Evolutionary conservation across 64 coral and sea anemone species (phyloP).

Genomic region (Trachythela sp.): DNA sequence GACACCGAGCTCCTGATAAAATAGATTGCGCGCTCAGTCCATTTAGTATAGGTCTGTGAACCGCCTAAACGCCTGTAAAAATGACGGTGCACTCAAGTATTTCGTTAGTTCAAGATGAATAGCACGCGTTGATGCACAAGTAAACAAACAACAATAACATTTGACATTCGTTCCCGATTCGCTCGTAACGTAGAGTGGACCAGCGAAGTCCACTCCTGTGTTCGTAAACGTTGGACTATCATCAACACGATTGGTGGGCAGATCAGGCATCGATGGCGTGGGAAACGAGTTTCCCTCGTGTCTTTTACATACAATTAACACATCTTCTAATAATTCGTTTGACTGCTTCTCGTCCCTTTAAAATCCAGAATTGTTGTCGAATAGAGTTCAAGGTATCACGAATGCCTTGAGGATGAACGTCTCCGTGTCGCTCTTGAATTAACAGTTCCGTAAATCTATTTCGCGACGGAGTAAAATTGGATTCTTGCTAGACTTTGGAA

Average conservation of each 20-base stretch:
- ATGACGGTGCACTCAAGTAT: neutral
- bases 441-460: neutral
- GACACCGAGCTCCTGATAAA: too few relatives aligned
- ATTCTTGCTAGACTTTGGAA: slow-evolving; percentile 15
- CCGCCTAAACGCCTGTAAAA: neutral
- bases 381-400: neutral
- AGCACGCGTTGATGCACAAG: neutral
- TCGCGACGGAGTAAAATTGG: slow-evolving; percentile 28
- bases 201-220: neutral
- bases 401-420: neutral
- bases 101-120: neutral
- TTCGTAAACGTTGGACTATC: neutral
- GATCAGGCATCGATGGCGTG: neutral
- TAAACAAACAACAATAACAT: neutral
- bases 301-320: neutral
- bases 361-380: neutral
- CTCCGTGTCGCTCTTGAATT: neutral
- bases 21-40: too few relatives aligned
- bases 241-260: neutral
- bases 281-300: neutral
- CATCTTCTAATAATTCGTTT: neutral
- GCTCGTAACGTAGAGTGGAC: neutral
- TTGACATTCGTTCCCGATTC: neutral
- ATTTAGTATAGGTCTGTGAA: too few relatives aligned
- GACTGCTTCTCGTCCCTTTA: neutral